These are phyloP conservation scores for Drosophila phalerata DNA, from an alignment of 2,888 invertebrate species.

Conservation along the genomic window DNA sequence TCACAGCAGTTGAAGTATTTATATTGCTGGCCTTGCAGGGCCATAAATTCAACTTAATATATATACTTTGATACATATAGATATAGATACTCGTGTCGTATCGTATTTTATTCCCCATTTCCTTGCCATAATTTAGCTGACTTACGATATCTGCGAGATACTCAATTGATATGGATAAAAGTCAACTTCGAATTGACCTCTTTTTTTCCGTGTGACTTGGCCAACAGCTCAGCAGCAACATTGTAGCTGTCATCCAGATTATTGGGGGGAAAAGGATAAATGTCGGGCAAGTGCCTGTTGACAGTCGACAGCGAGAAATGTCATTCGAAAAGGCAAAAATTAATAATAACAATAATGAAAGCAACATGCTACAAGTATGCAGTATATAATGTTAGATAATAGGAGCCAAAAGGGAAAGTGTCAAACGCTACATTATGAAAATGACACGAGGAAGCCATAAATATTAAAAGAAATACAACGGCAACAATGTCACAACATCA, in stretches of 20 bases:
- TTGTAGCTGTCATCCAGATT: not conserved
- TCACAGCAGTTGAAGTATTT: constrained; percentile 76
- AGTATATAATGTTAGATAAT: constrained; percentile 72
- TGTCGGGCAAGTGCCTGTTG: constrained; percentile 81
- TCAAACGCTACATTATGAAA: constrained; percentile 84
- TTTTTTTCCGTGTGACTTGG: constrained; percentile 1
- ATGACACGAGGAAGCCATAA: constrained; percentile 84
- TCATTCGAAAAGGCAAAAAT: constrained; percentile 66
- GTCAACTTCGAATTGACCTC: constrained; percentile 12
- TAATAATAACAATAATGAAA: constrained; percentile 41
- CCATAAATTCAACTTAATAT: constrained; percentile 67
- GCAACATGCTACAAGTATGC: constrained; percentile 18
- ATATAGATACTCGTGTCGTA: constrained; percentile 15
- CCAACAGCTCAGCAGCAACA: not conserved
- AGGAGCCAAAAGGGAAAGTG: constrained; percentile 78
- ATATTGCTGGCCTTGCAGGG: constrained; percentile 65
- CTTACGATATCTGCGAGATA: constrained; percentile 6
- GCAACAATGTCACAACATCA: constrained; percentile 76
- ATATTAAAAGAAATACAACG: constrained; percentile 72
- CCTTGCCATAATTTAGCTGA: constrained; percentile 19
- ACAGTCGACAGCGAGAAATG: constrained; percentile 81
- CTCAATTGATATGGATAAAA: not conserved
- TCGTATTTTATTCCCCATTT: constrained; percentile 37
- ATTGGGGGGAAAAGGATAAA: constrained; percentile 65
- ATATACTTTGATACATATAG: constrained; percentile 19